Percentiles rank a stretch among this genome's conserved stretches.
Evolutionary conservation across 2,797 vertebrate species (phyloP).

Genomic region (Acanthornis magna): DNA sequence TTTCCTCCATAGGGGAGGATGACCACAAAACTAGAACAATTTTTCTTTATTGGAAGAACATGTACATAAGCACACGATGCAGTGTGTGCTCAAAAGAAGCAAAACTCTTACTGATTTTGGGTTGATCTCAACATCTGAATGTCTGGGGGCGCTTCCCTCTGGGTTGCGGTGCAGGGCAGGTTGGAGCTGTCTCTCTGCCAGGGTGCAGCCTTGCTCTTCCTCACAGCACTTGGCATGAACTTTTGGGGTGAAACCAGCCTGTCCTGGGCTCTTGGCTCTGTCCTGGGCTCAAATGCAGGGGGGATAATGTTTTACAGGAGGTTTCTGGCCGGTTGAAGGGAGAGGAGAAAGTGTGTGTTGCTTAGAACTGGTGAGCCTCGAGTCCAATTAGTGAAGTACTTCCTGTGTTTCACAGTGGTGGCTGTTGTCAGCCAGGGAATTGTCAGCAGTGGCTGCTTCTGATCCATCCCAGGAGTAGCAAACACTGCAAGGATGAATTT

Average conservation of each 20-base stretch:
- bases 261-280: neutral
- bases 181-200: neutral
- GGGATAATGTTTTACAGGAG: neutral
- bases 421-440: neutral
- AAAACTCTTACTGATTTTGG: neutral
- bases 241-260: neutral
- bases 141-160: neutral
- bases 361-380: neutral
- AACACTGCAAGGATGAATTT: neutral
- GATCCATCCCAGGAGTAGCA: neutral
- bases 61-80: rapidly evolving
- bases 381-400: neutral
- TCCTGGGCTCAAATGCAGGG: rapidly evolving
- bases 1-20: neutral
- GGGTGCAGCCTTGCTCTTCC: neutral
- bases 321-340: neutral
- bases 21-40: neutral
- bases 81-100: neutral
- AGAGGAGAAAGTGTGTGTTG: neutral
- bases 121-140: neutral
- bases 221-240: rapidly evolving
- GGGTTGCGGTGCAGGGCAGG: rapidly evolving
- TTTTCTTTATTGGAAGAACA: neutral
- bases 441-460: neutral
- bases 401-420: neutral